A percentile compares a stretch with the other conserved stretches of the same genome.
Conservation (phyloP, 2,888 invertebrate species). For the Crematogaster levior region DNA sequence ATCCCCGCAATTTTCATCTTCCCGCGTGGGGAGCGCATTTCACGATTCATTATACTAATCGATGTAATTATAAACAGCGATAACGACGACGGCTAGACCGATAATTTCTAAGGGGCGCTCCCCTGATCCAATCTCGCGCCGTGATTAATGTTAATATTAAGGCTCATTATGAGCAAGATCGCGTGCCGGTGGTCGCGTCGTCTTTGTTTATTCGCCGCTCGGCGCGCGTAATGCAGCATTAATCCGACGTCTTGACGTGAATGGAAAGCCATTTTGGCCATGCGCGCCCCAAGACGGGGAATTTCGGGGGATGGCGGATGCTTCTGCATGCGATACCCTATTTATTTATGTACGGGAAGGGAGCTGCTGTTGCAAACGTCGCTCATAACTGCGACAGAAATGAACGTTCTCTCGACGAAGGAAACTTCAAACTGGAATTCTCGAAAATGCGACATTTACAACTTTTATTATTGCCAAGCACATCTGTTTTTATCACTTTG, state of each 20-base stretch:
- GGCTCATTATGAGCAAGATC: constrained; percentile 44
- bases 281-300: constrained; percentile 7
- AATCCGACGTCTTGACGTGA: constrained; percentile 32
- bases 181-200: constrained; percentile 15
- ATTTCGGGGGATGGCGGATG: not conserved
- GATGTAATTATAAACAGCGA: constrained; percentile 53
- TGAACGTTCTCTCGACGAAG: not conserved
- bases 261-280: constrained; percentile 34
- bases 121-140: constrained; percentile 41
- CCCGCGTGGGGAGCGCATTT: constrained; percentile 33
- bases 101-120: constrained; percentile 39
- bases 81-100: constrained; percentile 33
- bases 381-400: not conserved
- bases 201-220: constrained; percentile 33
- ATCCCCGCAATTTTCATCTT: constrained; percentile 46
- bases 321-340: not conserved
- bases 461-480: not conserved
- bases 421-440: not conserved
- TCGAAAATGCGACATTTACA: not conserved
- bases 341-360: constrained; percentile 11
- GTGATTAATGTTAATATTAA: constrained; percentile 52
- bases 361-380: not conserved
- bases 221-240: constrained; percentile 25
- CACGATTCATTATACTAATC: constrained; percentile 53
- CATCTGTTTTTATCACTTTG: constrained; percentile 6